A percentile compares a stretch with the other conserved stretches of the same genome.
Conservation (phyloP, 1,140 invertebrate genomes). For the Meloidogyne chitwoodi region DNA sequence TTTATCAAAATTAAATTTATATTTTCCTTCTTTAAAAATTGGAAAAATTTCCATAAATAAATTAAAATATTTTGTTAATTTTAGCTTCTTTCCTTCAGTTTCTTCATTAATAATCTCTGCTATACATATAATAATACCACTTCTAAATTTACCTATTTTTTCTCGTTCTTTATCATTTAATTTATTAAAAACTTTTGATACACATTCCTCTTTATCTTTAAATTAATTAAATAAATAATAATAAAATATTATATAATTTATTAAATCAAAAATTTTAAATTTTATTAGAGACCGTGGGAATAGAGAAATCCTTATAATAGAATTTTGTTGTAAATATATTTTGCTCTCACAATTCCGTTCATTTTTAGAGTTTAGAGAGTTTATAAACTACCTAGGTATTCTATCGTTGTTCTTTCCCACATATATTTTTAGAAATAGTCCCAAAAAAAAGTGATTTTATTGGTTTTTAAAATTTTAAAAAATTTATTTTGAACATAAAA, state of each 20-base stretch:
- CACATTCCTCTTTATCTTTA: background rate
- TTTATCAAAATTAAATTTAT: background rate
- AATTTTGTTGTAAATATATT: no score
- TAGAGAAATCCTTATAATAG: no score
- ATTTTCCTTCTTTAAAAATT: background rate
- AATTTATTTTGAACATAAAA: no score
- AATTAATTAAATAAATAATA: background rate
- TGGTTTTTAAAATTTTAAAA: no score
- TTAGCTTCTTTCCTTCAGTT: background rate
- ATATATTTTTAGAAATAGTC: no score
- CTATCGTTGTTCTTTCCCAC: no score
- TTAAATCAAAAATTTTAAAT: background rate
- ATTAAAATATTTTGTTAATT: background rate
- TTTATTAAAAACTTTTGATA: background rate
- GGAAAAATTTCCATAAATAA: background rate
- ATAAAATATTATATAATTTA: background rate
- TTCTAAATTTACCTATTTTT: background rate
- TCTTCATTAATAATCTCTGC: background rate
- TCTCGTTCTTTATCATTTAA: background rate
- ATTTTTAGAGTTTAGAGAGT: no score
- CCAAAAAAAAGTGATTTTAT: no score
- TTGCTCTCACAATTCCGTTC: no score
- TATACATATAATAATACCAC: background rate
- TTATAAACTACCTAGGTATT: no score
- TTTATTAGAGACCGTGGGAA: no score